Evolutionary conservation across 2,888 invertebrate genomes (phyloP).

Genomic region (Diplolepis rosae): DNA sequence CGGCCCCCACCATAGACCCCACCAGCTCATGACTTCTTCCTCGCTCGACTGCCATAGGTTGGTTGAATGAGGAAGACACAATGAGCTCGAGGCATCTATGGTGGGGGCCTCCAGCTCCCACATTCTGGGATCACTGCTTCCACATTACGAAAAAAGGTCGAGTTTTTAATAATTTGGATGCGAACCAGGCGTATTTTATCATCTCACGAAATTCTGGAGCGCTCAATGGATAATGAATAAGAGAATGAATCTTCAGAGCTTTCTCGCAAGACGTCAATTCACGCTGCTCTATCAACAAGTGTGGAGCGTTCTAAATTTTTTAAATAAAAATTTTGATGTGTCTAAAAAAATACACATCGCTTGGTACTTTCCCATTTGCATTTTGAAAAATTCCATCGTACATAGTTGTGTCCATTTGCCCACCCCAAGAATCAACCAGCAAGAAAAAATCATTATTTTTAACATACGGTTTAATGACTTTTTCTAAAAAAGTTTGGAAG

Average conservation of each 20-base stretch:
- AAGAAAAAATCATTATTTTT: not conserved
- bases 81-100: no score
- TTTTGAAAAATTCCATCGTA: not conserved
- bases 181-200: slow-evolving; percentile 21
- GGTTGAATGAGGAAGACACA: no score
- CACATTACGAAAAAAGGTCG: no score
- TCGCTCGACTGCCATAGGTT: no score
- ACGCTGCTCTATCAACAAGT: not conserved
- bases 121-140: no score
- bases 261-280: slow-evolving; percentile 12
- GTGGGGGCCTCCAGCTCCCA: no score
- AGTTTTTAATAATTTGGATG: not conserved
- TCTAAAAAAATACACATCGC: not conserved
- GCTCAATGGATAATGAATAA: slow-evolving; percentile 24
- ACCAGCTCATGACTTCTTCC: no score
- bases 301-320: not conserved
- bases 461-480: no score
- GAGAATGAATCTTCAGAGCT: not conserved
- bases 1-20: no score
- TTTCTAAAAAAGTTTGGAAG: not conserved
- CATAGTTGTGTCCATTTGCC: not conserved
- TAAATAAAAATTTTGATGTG: no score
- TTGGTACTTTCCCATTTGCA: slow-evolving; percentile 4
- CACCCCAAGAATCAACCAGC: not conserved
- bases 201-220: no score